These are phyloP conservation scores for Pachyrhynchus sulphureomaculatus DNA, from an alignment of 1,140 invertebrate genomes.

Conservation along the genomic window DNA sequence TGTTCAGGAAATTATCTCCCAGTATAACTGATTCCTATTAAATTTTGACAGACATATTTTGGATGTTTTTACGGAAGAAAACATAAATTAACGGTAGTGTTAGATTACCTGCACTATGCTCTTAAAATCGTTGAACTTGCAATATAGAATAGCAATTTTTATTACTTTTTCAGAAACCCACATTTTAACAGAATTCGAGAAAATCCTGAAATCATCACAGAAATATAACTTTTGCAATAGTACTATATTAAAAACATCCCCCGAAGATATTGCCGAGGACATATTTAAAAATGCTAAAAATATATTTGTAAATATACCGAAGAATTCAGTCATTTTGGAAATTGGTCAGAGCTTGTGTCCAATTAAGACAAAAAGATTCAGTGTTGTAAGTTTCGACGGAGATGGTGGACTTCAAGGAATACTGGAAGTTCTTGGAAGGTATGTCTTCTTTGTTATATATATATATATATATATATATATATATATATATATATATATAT, in stretches of 20 bases:
- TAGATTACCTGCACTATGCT: no score
- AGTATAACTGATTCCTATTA: no score
- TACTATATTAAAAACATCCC: background rate
- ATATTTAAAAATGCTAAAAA: background rate
- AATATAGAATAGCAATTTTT: no score
- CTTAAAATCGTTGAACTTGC: no score
- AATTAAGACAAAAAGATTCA: background rate
- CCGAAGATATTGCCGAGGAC: background rate
- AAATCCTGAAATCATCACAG: background rate
- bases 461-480: no score
- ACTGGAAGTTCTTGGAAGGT: background rate
- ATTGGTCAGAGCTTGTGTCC: background rate
- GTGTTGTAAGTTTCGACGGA: background rate
- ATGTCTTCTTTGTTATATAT: no score
- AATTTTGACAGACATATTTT: no score
- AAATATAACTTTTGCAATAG: background rate
- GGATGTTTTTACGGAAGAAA: no score
- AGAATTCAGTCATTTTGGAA: background rate
- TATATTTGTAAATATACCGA: background rate
- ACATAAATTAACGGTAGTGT: no score
- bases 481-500: no score
- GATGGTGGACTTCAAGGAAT: background rate
- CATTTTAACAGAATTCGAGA: background rate
- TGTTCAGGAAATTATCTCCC: no score
- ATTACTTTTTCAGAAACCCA: background rate